Conservation (phyloP, 2,113 vertebrate genomes). For the Tringa solitaria region DNA sequence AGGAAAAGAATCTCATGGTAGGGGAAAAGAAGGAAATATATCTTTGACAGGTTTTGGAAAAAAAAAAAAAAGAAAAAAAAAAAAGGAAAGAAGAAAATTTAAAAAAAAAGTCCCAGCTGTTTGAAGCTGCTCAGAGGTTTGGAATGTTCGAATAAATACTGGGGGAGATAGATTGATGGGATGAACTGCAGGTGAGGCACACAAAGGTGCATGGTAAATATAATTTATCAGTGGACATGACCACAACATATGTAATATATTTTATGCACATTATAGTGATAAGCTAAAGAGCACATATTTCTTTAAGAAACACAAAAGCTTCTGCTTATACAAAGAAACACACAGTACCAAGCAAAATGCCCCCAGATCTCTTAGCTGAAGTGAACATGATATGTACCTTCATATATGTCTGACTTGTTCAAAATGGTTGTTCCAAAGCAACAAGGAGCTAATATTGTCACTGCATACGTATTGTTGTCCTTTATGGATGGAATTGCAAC, state of each 20-base stretch:
- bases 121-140: conserved; percentile 1
- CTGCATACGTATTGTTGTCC: neutral
- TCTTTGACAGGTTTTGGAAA: neutral
- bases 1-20: neutral
- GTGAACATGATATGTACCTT: rapidly evolving
- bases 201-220: neutral
- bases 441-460: rapidly evolving
- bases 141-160: conserved; percentile 8
- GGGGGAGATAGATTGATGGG: neutral
- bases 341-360: neutral
- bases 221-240: neutral
- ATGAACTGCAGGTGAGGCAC: neutral
- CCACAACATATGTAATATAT: neutral
- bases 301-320: neutral
- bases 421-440: neutral
- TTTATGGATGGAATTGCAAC: neutral
- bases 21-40: neutral
- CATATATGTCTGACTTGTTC: neutral
- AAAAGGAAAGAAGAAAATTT: rapidly evolving
- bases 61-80: no score
- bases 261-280: neutral
- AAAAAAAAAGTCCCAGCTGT: neutral
- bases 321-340: neutral
- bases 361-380: neutral
- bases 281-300: neutral